Evolutionary conservation across 2,113 vertebrate species (phyloP), one percentile per base, ranked within the genome.

Genomic region (Lanius collurio): DNA sequence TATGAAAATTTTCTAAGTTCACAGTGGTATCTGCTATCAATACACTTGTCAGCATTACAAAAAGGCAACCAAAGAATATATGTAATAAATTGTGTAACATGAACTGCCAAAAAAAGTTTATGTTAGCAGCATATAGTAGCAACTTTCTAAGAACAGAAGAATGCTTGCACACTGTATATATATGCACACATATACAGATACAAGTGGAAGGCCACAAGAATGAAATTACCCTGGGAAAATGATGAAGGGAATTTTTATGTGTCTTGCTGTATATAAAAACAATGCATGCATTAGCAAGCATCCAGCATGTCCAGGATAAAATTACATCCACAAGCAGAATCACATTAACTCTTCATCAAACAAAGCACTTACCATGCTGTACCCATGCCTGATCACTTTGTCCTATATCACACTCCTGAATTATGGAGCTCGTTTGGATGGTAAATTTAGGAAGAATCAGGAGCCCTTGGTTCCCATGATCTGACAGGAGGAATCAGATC

Each of bases 11-110:
- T 95, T 69, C 71, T 69, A 80, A 69, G 64, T 68, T 60, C 90
- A 96, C 63, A 93, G 60, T 71, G 78, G 85, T 93, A 97, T 81
- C 87, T 95, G 92, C 94, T 97, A 95, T 83, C 79, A 94, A 88
- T 93, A 97, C 64, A 95, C 92, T 82, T 95, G 87, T 70, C 77
- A 94, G 75, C 33, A 79, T 71, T 93, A 87, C 79, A 77, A 88
- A 87, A 96, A 93, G 55, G 55, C 79, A 95, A 91, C 65, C 49
- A 71, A 95, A 78, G 89, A 79, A 96, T 63, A 81, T 87, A 87
- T 79, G 53, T 84, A 94, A 95, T 73, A 87, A 90, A 93, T 80
- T 89, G 65, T 52, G 24, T 84, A 93, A 87, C 71, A 69, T 53
- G 94, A 97, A 94, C 91, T 59, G 81, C 83, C 85, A 83, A 94